Conservation (phyloP, 2,888 invertebrate genomes). For the Oxyteleia sp. region DNA sequence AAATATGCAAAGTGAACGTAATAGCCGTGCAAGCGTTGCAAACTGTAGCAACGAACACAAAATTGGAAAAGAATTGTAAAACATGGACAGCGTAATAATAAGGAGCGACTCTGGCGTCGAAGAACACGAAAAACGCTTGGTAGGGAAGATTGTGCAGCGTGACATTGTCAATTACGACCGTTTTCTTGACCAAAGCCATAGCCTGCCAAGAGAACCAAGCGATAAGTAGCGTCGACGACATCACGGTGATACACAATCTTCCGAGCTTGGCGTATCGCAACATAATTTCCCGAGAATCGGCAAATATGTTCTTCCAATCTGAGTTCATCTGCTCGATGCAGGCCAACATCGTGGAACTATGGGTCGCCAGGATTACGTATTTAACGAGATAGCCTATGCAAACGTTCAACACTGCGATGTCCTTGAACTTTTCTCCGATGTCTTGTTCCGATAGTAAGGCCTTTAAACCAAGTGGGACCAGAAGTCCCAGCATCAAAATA, state of each 20-base stretch:
- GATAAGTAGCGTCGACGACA: conserved; percentile 2
- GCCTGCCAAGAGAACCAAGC: conserved; percentile 14
- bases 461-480: conserved; percentile 4
- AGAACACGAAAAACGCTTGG: conserved; percentile 11
- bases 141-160: conserved; percentile 38
- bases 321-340: conserved; percentile 41
- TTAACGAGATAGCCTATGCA: conserved; percentile 9
- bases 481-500: conserved; percentile 8
- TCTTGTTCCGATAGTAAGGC: neutral
- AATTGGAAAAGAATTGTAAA: neutral
- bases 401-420: conserved; percentile 20
- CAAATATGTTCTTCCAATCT: conserved; percentile 28
- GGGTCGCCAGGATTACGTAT: conserved; percentile 1
- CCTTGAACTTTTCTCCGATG: neutral
- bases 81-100: conserved; percentile 27
- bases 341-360: neutral
- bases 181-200: neutral
- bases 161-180: conserved; percentile 8
- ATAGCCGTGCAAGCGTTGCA: conserved; percentile 13
- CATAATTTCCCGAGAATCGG: conserved; percentile 24
- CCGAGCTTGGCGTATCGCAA: conserved; percentile 17
- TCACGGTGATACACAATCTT: neutral
- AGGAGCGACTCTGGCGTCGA: conserved; percentile 21
- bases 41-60: conserved; percentile 1
- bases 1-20: conserved; percentile 17